Base-by-base conservation (phyloP, 2,797 vertebrate species). In the Fundulus diaphanus region DNA sequence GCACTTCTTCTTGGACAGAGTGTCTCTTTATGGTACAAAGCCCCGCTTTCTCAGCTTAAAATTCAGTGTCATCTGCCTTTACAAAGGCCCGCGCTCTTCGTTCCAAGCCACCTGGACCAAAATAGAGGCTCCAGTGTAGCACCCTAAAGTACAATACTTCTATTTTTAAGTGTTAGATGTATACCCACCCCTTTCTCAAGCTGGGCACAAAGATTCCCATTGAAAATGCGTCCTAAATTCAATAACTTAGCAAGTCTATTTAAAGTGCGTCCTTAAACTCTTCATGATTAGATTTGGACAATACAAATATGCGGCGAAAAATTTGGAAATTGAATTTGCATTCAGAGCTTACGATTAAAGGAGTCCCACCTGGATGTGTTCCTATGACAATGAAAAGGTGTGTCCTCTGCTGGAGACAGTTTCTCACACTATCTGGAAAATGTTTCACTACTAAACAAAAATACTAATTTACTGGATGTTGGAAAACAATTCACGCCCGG, bases 31-130 rank as follows among this genome's bases (percentile, higher is more conserved):
- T 89, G 91, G 91, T 86, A 94, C 93, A 94, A 94, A 93, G 93
- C 88, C 75, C 31, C 79, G 86, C 92, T 93, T 94, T 94, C 93
- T 93, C 82, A 91, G 89, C 89, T 89, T 90, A 92, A 92, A 92
- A 92, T 83, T 90, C 92, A 90, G 91, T 93, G 90, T 94, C 92
- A 89, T 93, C 93, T 92, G 92, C 92, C 90, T 90, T 90, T 89
- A 93, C 89, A 94, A 94, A 94, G 88, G 89, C 84, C 83, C 42
- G 79, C 79, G 90, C 88, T 92, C 79, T 92, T 90, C 87, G 78
- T 86, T 92, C 91, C 91, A 89, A 87, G 91, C 91, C 93, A 94
- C 93, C 93, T 94, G 93, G 92, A 88, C 82, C 82, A 79, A 88
- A 89, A 94, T 90, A 94, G 91, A 92, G 91, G 85, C 88, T 87